A percentile compares a stretch with the other conserved stretches of the same genome.
Conservation (phyloP, 2,797 vertebrate species). For the Synanceia verrucosa region DNA sequence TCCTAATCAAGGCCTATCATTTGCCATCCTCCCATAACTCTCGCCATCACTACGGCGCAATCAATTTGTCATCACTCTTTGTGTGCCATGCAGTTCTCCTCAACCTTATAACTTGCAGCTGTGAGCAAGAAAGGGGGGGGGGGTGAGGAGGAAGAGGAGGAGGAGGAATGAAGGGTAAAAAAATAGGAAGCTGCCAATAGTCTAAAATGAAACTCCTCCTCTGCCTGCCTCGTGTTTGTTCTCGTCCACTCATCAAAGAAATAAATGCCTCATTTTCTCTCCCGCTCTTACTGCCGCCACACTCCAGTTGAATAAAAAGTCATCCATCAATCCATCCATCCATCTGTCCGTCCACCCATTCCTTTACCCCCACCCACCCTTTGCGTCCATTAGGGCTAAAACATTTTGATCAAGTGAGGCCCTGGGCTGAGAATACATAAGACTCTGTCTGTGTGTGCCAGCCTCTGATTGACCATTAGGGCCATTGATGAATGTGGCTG, state of each 20-base stretch:
- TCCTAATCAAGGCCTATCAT: slow-evolving; percentile 89
- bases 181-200: slow-evolving; percentile 80
- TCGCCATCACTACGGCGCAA: slow-evolving; percentile 89
- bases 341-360: slow-evolving; percentile 65
- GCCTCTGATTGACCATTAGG: slow-evolving; percentile 99
- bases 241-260: slow-evolving; percentile 82
- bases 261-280: slow-evolving; percentile 83
- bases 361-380: slow-evolving; percentile 62
- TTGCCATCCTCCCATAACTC: slow-evolving; percentile 89
- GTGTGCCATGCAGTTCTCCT: slow-evolving; percentile 88
- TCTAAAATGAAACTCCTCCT: slow-evolving; percentile 78
- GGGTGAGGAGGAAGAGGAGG: slow-evolving; percentile 20
- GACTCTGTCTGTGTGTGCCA: slow-evolving; percentile 81
- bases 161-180: slow-evolving; percentile 35
- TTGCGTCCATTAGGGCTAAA: slow-evolving; percentile 93
- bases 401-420: slow-evolving; percentile 96
- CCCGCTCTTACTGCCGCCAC: slow-evolving; percentile 17
- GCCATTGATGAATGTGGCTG: slow-evolving; percentile 99
- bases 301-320: slow-evolving; percentile 85
- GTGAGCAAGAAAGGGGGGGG: slow-evolving; percentile 75
- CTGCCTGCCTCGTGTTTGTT: slow-evolving; percentile 81
- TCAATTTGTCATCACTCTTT: slow-evolving; percentile 94
- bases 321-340: slow-evolving; percentile 65
- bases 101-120: slow-evolving; percentile 92
- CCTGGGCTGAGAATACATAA: slow-evolving; percentile 78